A percentile compares a stretch with the other conserved stretches of the same genome.
These are phyloP conservation scores for Venturia canescens DNA, from an alignment of 1,140 invertebrate genomes.

Conservation along the genomic window DNA sequence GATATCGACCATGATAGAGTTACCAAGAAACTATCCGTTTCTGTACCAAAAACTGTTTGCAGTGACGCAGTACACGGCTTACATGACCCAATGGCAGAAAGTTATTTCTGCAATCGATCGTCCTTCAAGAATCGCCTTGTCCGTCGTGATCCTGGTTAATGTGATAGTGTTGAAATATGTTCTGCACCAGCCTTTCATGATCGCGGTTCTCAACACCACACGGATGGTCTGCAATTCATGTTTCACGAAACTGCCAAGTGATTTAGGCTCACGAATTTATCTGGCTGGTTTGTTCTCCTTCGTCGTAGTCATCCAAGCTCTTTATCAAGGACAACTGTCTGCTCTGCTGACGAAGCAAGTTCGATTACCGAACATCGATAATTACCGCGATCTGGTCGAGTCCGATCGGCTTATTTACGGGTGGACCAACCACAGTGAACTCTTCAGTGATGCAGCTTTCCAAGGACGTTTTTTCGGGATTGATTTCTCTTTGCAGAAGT, in stretches of 20 bases:
- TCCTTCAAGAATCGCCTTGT: not conserved
- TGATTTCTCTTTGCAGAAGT: not conserved
- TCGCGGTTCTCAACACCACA: not conserved
- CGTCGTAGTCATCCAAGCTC: too few relatives aligned
- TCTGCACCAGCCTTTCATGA: not conserved
- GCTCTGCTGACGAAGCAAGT: not conserved
- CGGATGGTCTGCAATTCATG: not conserved
- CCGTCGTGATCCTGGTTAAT: not conserved
- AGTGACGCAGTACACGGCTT: not conserved
- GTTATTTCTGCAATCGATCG: not conserved
- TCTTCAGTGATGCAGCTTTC: not conserved
- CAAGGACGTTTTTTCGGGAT: not conserved
- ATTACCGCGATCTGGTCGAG: not conserved
- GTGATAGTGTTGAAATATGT: not conserved
- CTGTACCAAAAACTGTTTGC: too few relatives aligned
- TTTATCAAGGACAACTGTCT: not conserved
- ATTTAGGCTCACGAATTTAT: not conserved
- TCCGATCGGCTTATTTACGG: not conserved
- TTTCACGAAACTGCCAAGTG: not conserved
- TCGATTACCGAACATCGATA: not conserved
- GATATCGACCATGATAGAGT: too few relatives aligned
- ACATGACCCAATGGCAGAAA: not conserved
- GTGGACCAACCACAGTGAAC: too few relatives aligned
- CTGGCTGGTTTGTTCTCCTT: not conserved
- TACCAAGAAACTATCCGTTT: not conserved